A percentile compares a stretch with the other conserved stretches of the same genome.
phyloP scores from a whole-genome alignment of 2,113 vertebrate species.

The Ginglymostoma cirratum region DNA sequence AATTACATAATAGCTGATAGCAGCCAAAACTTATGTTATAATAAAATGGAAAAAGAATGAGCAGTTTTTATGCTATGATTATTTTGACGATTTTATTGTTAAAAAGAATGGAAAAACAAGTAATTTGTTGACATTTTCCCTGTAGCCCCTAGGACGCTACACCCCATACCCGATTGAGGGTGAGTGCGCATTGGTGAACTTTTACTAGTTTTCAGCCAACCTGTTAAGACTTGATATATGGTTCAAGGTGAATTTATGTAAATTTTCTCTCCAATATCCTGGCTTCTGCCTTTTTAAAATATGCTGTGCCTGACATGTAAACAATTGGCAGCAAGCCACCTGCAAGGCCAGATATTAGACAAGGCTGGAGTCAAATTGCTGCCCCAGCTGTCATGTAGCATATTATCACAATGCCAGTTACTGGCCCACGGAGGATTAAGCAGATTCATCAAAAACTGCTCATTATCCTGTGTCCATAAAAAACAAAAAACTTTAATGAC shows the following conservation, averaged over 20 bases:
- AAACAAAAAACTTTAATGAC: neutral
- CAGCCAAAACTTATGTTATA: no score
- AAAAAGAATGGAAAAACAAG: neutral
- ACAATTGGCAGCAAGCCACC: neutral
- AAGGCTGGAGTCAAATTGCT: neutral
- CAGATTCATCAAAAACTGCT: neutral
- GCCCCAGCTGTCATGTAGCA: neutral
- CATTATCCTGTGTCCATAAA: neutral
- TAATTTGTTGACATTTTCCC: neutral
- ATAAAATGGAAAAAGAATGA: neutral
- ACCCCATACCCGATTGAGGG: neutral
- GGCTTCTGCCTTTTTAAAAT: neutral
- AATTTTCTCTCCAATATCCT: neutral
- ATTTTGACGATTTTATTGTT: no score
- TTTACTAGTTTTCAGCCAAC: neutral
- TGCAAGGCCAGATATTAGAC: neutral
- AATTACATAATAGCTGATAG: no score
- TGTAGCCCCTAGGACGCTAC: no score
- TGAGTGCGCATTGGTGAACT: neutral
- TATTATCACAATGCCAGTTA: neutral
- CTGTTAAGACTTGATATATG: neutral
- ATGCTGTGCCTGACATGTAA: neutral
- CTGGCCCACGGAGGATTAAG: neutral
- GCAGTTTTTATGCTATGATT: neutral
- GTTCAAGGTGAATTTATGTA: conserved; percentile 30